Percentiles rank a stretch among this genome's conserved stretches.
Conservation (phyloP, 2,113 vertebrate species). For the Catagonus wagneri region DNA sequence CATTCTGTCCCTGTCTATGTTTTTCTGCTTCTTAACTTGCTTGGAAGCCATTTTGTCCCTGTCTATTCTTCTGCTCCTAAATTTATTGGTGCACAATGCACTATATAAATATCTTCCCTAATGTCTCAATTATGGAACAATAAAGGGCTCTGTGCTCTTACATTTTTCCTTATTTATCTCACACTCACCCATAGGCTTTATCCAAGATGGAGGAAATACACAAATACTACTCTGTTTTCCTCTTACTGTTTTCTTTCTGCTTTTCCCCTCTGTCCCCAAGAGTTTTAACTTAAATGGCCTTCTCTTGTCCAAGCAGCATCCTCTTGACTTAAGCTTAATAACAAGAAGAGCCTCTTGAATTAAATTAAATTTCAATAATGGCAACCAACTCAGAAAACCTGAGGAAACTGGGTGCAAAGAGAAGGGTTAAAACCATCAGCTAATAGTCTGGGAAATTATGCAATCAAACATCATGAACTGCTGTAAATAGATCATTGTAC, state of each 20-base stretch:
- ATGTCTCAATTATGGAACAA: background rate
- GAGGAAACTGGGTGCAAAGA: background rate
- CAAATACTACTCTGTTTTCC: background rate
- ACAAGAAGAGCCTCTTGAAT: background rate
- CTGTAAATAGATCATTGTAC: background rate
- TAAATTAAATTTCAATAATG: background rate
- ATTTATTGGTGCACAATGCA: background rate
- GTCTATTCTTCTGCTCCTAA: background rate
- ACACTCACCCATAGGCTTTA: background rate
- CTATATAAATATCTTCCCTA: background rate
- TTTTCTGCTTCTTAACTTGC: background rate
- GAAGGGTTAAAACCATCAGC: background rate
- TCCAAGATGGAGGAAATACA: background rate
- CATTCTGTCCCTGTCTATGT: background rate
- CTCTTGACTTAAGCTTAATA: constrained; percentile 21
- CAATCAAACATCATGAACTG: background rate
- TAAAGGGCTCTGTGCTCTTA: background rate
- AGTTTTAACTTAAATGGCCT: background rate
- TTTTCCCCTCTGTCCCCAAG: background rate
- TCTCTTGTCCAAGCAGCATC: background rate
- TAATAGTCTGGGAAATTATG: background rate
- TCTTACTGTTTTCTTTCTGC: background rate
- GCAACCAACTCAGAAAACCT: background rate
- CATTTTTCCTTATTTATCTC: background rate
- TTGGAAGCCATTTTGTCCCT: background rate